A percentile compares a stretch with the other conserved stretches of the same genome.
Evolutionary conservation across 37 sponge, comb jelly and placozoan genomes (phyloP).

Genomic region (Cladorhizidae sp.): DNA sequence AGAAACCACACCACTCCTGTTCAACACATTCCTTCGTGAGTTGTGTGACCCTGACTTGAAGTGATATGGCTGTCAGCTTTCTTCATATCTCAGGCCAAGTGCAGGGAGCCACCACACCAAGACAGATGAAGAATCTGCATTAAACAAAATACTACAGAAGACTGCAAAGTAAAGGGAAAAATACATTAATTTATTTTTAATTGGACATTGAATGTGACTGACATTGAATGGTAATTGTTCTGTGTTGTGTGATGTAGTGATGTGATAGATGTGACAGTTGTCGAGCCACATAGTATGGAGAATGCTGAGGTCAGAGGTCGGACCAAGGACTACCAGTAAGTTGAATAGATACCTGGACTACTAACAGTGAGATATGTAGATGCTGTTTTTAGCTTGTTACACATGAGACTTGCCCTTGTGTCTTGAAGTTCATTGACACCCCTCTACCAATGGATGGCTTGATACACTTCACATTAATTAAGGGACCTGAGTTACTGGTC

Average conservation of each 20-base stretch:
- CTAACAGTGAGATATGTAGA: too few species aligned
- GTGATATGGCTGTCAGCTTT: background rate
- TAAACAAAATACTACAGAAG: constrained; percentile 62
- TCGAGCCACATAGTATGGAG: constrained; percentile 77
- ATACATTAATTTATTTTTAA: background rate
- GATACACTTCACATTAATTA: too few species aligned
- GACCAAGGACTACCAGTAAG: constrained; percentile 72
- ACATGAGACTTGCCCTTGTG: too few species aligned
- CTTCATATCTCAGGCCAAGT: background rate
- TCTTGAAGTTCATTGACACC: too few species aligned
- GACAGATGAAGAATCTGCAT: constrained; percentile 72
- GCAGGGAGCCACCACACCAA: constrained; percentile 39
- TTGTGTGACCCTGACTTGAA: background rate
- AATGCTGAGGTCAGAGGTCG: constrained; percentile 63
- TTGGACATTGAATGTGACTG: background rate
- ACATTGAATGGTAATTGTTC: too few species aligned
- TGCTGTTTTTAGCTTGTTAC: too few species aligned
- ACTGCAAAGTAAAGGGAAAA: constrained; percentile 58
- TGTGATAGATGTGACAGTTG: constrained; percentile 69
- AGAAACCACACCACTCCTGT: constrained; percentile 17
- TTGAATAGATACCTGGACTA: too few species aligned
- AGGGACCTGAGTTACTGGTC: too few species aligned
- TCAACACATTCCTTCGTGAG: constrained; percentile 62
- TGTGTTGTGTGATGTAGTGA: constrained; percentile 38
- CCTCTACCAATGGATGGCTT: too few species aligned